Base-by-base conservation (phyloP, 1,140 invertebrate genomes). In the Trachelipus rathkii region DNA sequence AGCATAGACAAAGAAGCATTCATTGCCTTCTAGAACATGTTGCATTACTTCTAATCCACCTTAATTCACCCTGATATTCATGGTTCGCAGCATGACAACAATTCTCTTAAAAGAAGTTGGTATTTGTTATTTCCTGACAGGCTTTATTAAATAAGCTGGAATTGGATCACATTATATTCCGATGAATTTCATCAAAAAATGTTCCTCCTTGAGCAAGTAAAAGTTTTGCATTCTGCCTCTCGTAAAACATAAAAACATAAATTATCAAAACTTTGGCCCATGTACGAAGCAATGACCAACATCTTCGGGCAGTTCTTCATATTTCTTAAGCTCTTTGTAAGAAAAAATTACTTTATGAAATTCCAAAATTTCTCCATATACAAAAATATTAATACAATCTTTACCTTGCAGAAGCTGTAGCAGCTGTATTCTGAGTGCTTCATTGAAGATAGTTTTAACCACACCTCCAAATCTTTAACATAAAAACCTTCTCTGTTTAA, bases 241-340 rank as follows among this genome's bases (percentile, higher is more conserved):
- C 97, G 85, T 97, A 99, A 85, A 99, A 99, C 79, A 93, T 92
- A n/a, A n/a, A n/a, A n/a, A 99, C 96, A 86, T 98, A 96, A 89
- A 98, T 97, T 86, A 97, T 95, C 85, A 99, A 99, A 86, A 97
- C 96, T 45, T 92, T 90, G 79, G 96, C 91, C 95, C 96, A 99
- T 43, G 96, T 98, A 99, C 95, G 86, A 99, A 99, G 88, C 97
- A 99, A 90, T 99, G 97, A 5, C 97, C 97, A 74, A 99, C 95
- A 87, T 99, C 97, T 88, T 99, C 97, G 0, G 98, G 98, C 91
- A 98, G 98, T 45, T 93, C 94, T 86, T 98, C 96, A 86, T 99
- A 99, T 84, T 98, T 98, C 86, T 98, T 95, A 53, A 99, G 87
- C 86, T 99, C 97, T 79, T 92, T 92, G n/a, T n/a, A n/a, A 21